Evolutionary conservation across 2,113 vertebrate species (phyloP).

Genomic region (Xenus cinereus): DNA sequence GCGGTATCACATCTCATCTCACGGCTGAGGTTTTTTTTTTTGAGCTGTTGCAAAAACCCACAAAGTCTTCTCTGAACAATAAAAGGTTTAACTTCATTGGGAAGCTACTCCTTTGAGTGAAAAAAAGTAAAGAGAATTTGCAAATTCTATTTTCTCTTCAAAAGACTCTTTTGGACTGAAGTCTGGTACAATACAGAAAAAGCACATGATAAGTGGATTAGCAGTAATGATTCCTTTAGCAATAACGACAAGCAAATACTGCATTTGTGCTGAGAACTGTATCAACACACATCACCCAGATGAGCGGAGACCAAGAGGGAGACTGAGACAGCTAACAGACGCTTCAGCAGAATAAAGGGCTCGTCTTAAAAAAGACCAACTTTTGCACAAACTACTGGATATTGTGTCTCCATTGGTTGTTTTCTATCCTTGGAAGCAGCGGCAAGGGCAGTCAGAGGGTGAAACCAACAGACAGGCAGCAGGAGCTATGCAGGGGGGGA

Average conservation of each 20-base stretch:
- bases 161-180: neutral
- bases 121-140: neutral
- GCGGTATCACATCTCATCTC: neutral
- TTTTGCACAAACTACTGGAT: neutral
- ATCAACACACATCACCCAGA: neutral
- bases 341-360: neutral
- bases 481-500: too few relatives aligned
- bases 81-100: neutral
- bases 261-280: neutral
- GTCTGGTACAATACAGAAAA: neutral
- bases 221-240: neutral
- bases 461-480: too few relatives aligned
- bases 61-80: neutral
- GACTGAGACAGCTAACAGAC: neutral
- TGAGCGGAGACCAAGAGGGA: neutral
- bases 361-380: neutral
- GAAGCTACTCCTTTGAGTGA: neutral
- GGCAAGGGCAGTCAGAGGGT: neutral
- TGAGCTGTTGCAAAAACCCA: neutral
- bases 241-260: neutral
- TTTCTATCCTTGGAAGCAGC: neutral
- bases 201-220: neutral
- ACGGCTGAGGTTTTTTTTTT: neutral
- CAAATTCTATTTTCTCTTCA: neutral
- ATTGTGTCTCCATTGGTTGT: neutral